These are phyloP conservation scores for Psittacara wagleri DNA, from an alignment of 2,113 vertebrate species.

Conservation along the genomic window DNA sequence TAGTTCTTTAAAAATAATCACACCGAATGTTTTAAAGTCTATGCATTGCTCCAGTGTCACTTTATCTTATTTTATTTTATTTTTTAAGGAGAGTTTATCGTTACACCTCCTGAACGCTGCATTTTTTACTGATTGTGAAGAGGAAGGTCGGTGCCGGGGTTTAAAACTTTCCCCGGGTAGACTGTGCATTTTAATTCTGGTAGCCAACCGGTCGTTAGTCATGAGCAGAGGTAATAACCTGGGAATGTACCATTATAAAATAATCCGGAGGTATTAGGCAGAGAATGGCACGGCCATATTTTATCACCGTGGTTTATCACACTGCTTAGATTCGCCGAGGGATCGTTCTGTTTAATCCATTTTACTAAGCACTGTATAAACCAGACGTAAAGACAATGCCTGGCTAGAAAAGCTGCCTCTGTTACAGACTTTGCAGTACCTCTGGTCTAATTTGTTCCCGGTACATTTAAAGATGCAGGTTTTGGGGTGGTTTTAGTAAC, in stretches of 20 bases:
- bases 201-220: background rate
- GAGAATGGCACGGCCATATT: background rate
- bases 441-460: background rate
- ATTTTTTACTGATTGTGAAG: background rate
- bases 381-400: background rate
- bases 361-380: background rate
- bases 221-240: background rate
- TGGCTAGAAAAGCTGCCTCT: background rate
- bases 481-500: background rate
- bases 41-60: rapidly evolving
- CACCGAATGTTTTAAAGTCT: background rate
- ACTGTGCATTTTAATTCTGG: background rate
- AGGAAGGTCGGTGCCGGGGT: background rate
- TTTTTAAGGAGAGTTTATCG: background rate
- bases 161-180: background rate
- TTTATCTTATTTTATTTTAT: background rate
- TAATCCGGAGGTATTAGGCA: background rate
- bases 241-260: background rate
- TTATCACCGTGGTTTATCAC: background rate
- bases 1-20: background rate
- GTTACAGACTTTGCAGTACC: background rate
- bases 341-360: background rate
- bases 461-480: background rate
- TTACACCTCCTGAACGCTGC: background rate
- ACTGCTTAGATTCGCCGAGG: background rate